These are phyloP conservation scores for Adelphocoris suturalis DNA, from an alignment of 2,888 invertebrate genomes.

Conservation along the genomic window DNA sequence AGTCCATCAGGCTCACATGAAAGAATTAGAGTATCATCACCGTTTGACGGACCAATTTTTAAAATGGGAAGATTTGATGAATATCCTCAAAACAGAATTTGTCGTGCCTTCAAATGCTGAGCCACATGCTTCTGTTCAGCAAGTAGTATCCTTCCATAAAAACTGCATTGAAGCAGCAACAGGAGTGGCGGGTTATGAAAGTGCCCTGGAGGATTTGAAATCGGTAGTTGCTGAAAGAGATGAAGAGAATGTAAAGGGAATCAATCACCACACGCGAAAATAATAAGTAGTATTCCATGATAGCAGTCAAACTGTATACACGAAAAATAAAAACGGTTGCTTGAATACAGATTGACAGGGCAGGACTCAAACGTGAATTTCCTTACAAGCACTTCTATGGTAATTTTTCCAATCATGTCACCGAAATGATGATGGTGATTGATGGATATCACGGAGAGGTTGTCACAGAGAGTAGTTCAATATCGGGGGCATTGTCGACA, in stretches of 20 bases:
- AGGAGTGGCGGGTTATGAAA: neutral
- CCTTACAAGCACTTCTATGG: too few relatives aligned
- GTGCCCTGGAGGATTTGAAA: neutral
- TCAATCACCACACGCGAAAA: too few relatives aligned
- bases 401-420: too few relatives aligned
- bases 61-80: neutral
- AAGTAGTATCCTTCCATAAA: neutral
- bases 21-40: neutral
- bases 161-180: neutral
- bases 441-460: too few relatives aligned
- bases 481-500: too few relatives aligned
- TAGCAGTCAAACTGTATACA: too few relatives aligned
- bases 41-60: neutral
- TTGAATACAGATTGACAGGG: too few relatives aligned
- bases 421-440: too few relatives aligned
- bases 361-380: too few relatives aligned
- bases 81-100: neutral
- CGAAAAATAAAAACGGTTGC: too few relatives aligned
- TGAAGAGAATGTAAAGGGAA: neutral
- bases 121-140: neutral
- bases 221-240: neutral
- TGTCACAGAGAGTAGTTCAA: too few relatives aligned
- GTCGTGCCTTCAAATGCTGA: neutral
- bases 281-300: too few relatives aligned
- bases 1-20: neutral